Percentiles rank a stretch among this genome's conserved stretches.
Evolutionary conservation across 2,888 invertebrate genomes (phyloP).

Genomic region (Caenorhabditis plicata): DNA sequence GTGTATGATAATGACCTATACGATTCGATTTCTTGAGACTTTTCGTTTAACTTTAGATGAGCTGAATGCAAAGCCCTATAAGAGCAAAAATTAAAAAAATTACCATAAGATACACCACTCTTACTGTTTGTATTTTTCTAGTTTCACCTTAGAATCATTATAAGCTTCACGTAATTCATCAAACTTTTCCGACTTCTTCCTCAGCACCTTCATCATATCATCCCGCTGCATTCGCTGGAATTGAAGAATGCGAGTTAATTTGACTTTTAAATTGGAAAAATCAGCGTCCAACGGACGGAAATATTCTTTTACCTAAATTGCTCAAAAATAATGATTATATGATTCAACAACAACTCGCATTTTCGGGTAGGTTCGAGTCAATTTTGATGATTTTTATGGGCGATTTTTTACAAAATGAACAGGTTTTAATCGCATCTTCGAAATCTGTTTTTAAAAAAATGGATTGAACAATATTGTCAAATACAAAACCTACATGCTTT

Average conservation of each 20-base stretch:
- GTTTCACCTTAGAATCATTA: neutral
- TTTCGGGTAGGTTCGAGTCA: neutral
- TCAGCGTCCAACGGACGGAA: neutral
- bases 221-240: neutral
- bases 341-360: neutral
- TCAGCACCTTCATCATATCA: neutral
- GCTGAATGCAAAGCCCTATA: neutral
- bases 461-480: no score
- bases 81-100: no score
- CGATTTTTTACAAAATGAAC: neutral
- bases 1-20: no score
- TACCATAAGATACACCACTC: no score
- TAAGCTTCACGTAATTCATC: neutral
- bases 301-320: neutral
- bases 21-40: no score
- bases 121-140: neutral
- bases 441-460: no score
- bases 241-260: neutral
- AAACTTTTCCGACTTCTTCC: neutral
- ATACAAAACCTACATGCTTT: neutral
- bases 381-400: neutral
- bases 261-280: neutral
- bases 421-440: neutral
- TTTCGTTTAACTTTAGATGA: neutral
- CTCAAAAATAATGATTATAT: neutral